A percentile compares a stretch with the other conserved stretches of the same genome.
phyloP scores from a whole-genome alignment of 2,888 invertebrate species.

The Criorhina ranunculi region DNA sequence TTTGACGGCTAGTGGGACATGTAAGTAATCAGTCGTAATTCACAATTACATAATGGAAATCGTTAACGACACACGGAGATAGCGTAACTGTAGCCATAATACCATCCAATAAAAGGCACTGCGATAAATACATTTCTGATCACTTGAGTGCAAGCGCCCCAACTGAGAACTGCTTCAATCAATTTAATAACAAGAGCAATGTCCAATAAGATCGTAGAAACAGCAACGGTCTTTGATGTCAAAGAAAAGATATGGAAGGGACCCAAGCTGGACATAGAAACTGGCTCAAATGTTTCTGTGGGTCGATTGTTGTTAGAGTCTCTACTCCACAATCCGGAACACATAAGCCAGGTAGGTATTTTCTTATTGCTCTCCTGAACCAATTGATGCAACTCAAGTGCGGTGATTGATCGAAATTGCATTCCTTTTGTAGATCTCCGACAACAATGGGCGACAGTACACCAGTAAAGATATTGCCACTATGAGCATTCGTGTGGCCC shows the following conservation, averaged over 20 bases:
- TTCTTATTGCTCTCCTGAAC: no score
- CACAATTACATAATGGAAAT: neutral
- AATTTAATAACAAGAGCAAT: neutral
- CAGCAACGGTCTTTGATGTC: neutral
- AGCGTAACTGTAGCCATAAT: neutral
- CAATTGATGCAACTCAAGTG: conserved; percentile 17
- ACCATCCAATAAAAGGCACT: neutral
- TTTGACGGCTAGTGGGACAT: no score
- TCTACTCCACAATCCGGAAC: neutral
- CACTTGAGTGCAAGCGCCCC: neutral
- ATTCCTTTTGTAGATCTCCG: conserved; percentile 80
- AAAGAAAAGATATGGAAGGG: conserved; percentile 37
- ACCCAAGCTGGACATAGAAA: no score
- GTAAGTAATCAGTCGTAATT: neutral
- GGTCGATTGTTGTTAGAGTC: neutral
- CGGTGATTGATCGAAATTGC: no score
- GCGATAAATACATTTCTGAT: no score
- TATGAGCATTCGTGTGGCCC: conserved; percentile 81
- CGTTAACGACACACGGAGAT: neutral
- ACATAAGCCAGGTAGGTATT: conserved; percentile 36
- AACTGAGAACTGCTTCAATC: neutral
- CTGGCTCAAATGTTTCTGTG: conserved; percentile 14
- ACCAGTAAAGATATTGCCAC: conserved; percentile 81
- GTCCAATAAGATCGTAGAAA: neutral
- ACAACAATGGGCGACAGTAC: conserved; percentile 80